Percentiles rank a stretch among this genome's conserved stretches.
Evolutionary conservation across 2,113 vertebrate genomes (phyloP).

Genomic region (Thryonomys swinderianus): DNA sequence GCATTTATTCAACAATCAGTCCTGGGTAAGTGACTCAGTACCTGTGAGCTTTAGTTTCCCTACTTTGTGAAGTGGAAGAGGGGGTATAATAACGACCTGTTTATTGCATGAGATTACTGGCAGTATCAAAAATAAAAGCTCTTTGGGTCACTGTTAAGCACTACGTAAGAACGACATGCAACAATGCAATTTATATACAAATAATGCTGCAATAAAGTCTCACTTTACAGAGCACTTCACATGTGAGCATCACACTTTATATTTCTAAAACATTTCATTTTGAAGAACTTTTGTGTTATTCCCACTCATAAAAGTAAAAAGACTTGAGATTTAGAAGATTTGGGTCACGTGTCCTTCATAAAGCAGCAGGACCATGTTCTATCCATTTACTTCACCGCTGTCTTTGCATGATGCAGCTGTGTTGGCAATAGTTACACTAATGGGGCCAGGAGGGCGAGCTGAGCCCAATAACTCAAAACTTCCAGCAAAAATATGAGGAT

Average conservation of each 20-base stretch:
- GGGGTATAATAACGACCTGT: neutral
- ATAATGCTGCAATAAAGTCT: neutral
- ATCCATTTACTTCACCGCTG: neutral
- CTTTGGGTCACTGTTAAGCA: neutral
- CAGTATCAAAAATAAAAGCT: neutral
- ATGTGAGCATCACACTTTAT: neutral
- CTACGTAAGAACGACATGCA: neutral
- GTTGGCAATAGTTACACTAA: neutral
- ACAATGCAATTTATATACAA: neutral
- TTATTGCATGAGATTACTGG: neutral
- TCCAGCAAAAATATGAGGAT: neutral
- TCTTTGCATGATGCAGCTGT: neutral
- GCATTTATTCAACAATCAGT: neutral
- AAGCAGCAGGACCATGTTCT: neutral
- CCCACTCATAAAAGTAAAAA: neutral
- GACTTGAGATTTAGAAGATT: neutral
- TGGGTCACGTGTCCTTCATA: neutral
- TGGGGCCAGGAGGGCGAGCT: neutral
- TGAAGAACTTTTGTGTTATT: neutral
- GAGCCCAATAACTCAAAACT: neutral
- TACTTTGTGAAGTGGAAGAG: neutral
- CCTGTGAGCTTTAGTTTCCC: neutral
- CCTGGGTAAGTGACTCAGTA: neutral
- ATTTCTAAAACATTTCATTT: neutral
- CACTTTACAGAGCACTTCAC: neutral